Base-by-base conservation (phyloP, 2,113 vertebrate genomes). In the Glaucidium brasilianum region DNA sequence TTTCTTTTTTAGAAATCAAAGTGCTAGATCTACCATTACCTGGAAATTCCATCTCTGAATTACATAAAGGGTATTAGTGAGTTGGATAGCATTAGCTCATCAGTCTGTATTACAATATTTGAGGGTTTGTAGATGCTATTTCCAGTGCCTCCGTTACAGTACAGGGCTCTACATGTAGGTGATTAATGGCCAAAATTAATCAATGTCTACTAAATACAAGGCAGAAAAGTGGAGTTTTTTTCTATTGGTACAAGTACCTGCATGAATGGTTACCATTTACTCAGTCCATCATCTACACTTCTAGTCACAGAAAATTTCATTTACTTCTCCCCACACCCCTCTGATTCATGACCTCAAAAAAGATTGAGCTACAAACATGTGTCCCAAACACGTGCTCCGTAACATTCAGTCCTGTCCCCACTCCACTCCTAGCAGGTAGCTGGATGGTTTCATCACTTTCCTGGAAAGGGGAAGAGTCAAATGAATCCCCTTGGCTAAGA, bases 371-470 rank as follows among this genome's bases (percentile, higher is more conserved):
- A 5, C 6, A 12, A 39, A 39, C 10, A 3, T 15, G 11, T 27
- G 6, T 50, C 68, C 50, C 3, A 2, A 4, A 59, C 15, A 18
- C 3, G 1, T 52, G 7, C 35, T 35, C 34, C 19, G 1, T 37
- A 34, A n/a, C 59, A 62, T 8, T 30, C 67, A 39, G n/a, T 68
- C 34, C 5, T 60, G 41, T 76, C 8, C 56, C 17, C 37, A 37
- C 14, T 8, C 34, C 71, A 34, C 26, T 55, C 45, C 35, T 39
- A 55, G 5, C n/a, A 23, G 60, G 18, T 29, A 53, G 18, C 52
- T 69, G 56, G n/a, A 30, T 39, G 35, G 7, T 62, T 85, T 69
- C 23, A 26, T 49, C 53, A 4, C 37, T 62, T 18, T 29, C 27
- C 53, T 73, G 77, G 59, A 41, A 41, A 10, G 45, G n/a, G 63